These are phyloP conservation scores for Amblyornis subalaris DNA, from an alignment of 2,113 vertebrate genomes.

Conservation along the genomic window DNA sequence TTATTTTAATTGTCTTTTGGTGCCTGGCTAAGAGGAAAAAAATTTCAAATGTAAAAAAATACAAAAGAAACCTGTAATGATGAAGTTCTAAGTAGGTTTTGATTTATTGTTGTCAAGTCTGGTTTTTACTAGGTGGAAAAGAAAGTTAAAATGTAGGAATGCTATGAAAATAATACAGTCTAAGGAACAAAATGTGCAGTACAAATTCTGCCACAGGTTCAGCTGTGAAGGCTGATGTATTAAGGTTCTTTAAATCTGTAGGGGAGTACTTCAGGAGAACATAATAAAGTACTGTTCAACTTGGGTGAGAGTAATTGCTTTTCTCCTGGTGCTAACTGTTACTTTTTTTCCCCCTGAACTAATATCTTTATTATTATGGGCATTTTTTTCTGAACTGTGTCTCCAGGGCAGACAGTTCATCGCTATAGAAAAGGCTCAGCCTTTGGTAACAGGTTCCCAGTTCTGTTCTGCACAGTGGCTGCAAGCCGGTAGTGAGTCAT, in stretches of 20 bases:
- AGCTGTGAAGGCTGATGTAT: background rate
- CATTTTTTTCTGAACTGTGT: background rate
- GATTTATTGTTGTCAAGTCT: background rate
- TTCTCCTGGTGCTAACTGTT: background rate
- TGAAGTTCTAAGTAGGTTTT: background rate
- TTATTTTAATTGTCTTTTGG: background rate
- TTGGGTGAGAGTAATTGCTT: background rate
- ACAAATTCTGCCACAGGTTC: background rate
- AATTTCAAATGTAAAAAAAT: background rate
- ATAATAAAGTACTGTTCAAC: background rate
- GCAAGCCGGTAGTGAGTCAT: background rate
- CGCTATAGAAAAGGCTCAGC: background rate
- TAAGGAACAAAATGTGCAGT: background rate
- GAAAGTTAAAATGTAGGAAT: background rate
- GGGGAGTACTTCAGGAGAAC: background rate
- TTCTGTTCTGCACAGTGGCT: background rate
- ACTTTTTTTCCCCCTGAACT: background rate
- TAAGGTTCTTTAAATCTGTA: background rate
- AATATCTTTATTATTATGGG: background rate
- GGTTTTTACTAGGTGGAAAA: background rate
- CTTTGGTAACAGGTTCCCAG: background rate
- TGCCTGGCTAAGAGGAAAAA: background rate
- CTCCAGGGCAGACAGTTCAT: background rate
- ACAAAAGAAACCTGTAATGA: background rate
- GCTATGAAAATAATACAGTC: background rate